These are phyloP conservation scores for Girardia tigrina DNA, from an alignment of 2,888 invertebrate genomes.

Conservation along the genomic window DNA sequence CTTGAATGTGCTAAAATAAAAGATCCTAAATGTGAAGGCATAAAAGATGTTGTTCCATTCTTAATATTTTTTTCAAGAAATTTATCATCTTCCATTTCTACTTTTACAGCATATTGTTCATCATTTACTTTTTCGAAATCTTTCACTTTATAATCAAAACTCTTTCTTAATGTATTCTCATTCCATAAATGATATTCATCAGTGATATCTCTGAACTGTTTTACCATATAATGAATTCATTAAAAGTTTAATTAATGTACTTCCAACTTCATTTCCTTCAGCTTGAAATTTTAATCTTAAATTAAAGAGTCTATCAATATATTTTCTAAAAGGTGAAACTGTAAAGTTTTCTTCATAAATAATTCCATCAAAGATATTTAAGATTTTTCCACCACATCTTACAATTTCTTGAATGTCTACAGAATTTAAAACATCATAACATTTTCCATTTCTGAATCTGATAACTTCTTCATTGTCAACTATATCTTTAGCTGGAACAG, in stretches of 20 bases:
- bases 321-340: constrained; percentile 28
- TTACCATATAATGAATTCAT: constrained; percentile 30
- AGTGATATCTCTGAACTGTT: constrained; percentile 31
- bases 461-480: no score
- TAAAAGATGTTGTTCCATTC: no score
- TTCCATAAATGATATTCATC: constrained; percentile 32
- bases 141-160: constrained; percentile 21
- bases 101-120: constrained; percentile 25
- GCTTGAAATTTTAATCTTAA: not conserved
- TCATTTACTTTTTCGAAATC: constrained; percentile 29
- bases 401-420: no score
- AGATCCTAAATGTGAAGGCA: constrained; percentile 25
- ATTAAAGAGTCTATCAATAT: constrained; percentile 19
- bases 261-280: constrained; percentile 30
- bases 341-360: no score
- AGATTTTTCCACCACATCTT: no score
- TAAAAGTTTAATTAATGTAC: constrained; percentile 28
- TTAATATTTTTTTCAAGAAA: no score
- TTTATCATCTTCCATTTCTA: no score
- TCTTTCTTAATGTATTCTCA: constrained; percentile 24
- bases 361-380: no score
- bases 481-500: no score
- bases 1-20: constrained; percentile 27
- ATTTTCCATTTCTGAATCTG: no score
- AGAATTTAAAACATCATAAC: no score